Evolutionary conservation across 2,113 vertebrate species (phyloP).

Genomic region (Catagonus wagneri): DNA sequence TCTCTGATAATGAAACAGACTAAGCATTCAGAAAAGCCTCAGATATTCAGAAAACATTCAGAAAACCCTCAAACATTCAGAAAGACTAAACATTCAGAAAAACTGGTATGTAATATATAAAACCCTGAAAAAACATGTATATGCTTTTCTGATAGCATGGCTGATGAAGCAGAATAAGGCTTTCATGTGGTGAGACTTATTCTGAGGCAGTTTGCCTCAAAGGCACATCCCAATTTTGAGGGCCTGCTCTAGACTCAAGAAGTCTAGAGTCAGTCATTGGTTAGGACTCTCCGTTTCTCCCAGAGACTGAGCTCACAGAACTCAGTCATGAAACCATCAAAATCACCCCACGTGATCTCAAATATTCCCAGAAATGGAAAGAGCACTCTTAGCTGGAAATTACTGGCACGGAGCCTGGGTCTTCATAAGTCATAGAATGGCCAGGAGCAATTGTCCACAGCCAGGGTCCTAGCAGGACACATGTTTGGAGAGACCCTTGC

Average conservation of each 20-base stretch:
- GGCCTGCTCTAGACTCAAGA: not conserved
- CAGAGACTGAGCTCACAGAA: not conserved
- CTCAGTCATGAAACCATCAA: not conserved
- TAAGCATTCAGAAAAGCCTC: not conserved
- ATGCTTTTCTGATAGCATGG: not conserved
- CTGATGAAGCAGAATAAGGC: not conserved
- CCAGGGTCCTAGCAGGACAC: not conserved
- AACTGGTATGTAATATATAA: not conserved
- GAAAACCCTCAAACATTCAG: slow-evolving; percentile 19
- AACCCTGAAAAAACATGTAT: not conserved
- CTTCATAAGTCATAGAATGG: not conserved
- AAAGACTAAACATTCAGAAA: slow-evolving; percentile 32
- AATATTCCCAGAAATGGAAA: not conserved
- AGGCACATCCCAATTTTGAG: not conserved
- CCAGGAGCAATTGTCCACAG: not conserved
- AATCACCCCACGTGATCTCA: not conserved
- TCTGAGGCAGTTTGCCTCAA: not conserved
- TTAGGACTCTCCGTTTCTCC: not conserved
- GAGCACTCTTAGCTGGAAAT: not conserved
- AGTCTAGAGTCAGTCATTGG: not conserved
- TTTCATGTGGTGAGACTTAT: not conserved
- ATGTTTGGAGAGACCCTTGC: not conserved
- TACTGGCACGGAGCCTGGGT: not conserved
- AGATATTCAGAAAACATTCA: not conserved
- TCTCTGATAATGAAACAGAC: slow-evolving; percentile 3